Percentiles rank a stretch among this genome's conserved stretches.
These are phyloP conservation scores for Palaemon carinicauda DNA, from an alignment of 1,140 invertebrate species.

Conservation along the genomic window DNA sequence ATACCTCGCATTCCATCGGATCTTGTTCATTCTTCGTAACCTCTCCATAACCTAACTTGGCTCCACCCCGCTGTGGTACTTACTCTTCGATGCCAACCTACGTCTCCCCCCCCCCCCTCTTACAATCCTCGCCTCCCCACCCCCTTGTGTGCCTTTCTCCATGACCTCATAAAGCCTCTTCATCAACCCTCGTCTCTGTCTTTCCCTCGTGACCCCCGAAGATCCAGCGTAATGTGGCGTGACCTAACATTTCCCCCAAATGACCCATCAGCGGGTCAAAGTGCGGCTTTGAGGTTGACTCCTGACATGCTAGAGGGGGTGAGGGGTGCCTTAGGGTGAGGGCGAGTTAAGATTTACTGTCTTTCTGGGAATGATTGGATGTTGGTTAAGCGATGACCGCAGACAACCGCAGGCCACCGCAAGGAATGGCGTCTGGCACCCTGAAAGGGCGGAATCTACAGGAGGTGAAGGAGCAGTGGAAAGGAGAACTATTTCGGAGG, in stretches of 20 bases:
- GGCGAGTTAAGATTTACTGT: background rate
- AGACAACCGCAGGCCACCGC: too few species aligned
- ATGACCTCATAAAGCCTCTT: background rate
- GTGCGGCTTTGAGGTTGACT: background rate
- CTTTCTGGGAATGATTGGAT: background rate
- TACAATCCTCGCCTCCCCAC: background rate
- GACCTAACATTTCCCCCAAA: constrained; percentile 9
- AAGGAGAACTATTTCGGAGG: too few species aligned
- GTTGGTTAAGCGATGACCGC: too few species aligned
- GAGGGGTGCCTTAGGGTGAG: too few species aligned
- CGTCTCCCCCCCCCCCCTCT: background rate
- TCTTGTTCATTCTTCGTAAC: background rate
- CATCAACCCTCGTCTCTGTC: background rate
- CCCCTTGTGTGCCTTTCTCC: background rate
- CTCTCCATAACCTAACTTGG: background rate
- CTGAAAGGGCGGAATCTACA: too few species aligned
- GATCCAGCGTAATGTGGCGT: background rate
- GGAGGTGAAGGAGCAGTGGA: too few species aligned
- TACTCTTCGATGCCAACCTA: background rate
- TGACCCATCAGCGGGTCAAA: background rate
- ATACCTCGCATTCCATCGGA: background rate
- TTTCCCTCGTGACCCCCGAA: background rate
- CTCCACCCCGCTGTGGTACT: background rate
- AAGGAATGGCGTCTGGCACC: too few species aligned
- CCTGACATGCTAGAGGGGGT: background rate